These are phyloP conservation scores for Neomonachus schauinslandi DNA, from an alignment of 2,113 vertebrate species.

Conservation along the genomic window DNA sequence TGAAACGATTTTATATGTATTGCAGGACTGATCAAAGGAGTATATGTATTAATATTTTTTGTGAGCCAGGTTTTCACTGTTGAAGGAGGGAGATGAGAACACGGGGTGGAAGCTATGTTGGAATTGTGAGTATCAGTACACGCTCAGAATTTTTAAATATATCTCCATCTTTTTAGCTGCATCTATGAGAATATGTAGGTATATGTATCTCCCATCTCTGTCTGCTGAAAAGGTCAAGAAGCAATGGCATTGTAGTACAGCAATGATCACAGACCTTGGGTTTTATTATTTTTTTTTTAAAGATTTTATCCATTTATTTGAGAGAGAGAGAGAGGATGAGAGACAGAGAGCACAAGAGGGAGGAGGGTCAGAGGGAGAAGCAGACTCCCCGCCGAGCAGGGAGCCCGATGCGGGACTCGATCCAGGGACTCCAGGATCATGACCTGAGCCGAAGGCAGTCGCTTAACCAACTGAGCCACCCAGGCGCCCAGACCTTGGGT, in stretches of 20 bases:
- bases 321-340: no score
- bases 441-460: no score
- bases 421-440: no score
- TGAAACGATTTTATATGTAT: background rate
- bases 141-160: background rate
- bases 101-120: background rate
- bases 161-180: background rate
- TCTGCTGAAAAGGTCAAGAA: conserved; percentile 23
- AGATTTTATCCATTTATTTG: no score
- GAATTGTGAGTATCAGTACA: background rate
- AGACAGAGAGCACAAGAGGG: no score
- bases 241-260: background rate
- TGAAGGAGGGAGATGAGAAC: background rate
- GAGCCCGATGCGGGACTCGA: no score
- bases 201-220: background rate
- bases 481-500: background rate
- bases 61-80: background rate
- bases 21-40: background rate
- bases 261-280: background rate
- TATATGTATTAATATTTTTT: background rate
- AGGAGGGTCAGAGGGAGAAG: no score
- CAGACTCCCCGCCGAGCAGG: no score
- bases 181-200: background rate
- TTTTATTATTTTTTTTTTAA: background rate
- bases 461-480: no score